Evolutionary conservation across 2,113 vertebrate species (phyloP), one percentile per base, ranked within the genome.

Genomic region (human): DNA sequence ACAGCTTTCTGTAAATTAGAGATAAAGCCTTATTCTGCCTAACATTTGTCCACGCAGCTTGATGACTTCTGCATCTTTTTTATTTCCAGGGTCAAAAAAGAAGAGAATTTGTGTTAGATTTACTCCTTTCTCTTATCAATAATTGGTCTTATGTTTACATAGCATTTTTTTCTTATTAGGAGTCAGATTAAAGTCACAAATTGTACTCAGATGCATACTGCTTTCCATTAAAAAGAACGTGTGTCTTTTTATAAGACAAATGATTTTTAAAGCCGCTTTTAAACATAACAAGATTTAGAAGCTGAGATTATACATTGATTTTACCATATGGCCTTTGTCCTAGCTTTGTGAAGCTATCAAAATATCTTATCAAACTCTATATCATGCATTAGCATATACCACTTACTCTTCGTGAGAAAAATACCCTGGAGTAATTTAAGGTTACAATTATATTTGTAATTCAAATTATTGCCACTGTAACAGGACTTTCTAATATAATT

Each of bases 1-100:
- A 97, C 94, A 97, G 98, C 80, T 97, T 89, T 97, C 97, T 97
- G 97, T 97, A 96, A 98, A 96, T 97, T 90, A 95, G 84, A 98
- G 97, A 97, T 96, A 97, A 96, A 96, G 95, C 52, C 85, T 90
- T 64, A 68, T 40, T 93, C 70, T 96, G 93, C 52, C 68, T 90
- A 94, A 97, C 76, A 85, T 96, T 68, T 61, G 90, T 38, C 70
- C 95, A 96, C 90, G 64, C 57, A 93, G 90, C 76, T 79, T 93
- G 35, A 84, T 84, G 79, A 92, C 66, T 84, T 93, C 40, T 84
- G 80, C 59, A 94, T 97, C 73, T 92, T 97, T 93, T 97, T 82
- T 87, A 45, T 94, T 86, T 92, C 66, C 66, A 38, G 40, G 18
- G 35, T 40, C 76, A 94, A 96, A 96, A 59, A 55, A 40, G 35